A percentile compares a stretch with the other conserved stretches of the same genome.
phyloP scores from a whole-genome alignment of 2,797 vertebrate species.

The Rhinogobio ventralis region DNA sequence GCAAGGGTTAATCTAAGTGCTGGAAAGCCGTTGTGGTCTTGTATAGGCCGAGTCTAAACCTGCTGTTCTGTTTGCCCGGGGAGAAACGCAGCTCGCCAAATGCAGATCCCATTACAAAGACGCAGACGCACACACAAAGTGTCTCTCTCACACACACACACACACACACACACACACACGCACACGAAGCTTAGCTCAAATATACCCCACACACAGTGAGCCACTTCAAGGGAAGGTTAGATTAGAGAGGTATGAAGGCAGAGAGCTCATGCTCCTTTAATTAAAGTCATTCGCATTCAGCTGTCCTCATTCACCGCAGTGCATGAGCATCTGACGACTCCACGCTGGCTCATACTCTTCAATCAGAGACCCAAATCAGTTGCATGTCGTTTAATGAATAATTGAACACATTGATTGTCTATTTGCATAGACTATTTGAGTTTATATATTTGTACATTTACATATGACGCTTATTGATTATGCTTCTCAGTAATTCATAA shows the following conservation, averaged over 20 bases:
- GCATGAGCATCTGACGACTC: constrained; percentile 15
- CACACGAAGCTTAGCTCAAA: constrained; percentile 31
- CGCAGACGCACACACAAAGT: constrained; percentile 18
- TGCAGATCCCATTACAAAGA: constrained; percentile 65
- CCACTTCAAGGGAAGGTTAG: constrained; percentile 70
- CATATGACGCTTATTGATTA: too few relatives aligned
- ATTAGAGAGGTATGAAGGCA: constrained; percentile 70
- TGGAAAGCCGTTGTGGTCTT: constrained; percentile 31
- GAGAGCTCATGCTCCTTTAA: constrained; percentile 61
- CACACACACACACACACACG: constrained; percentile 23
- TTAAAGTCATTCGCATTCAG: constrained; percentile 55
- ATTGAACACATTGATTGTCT: not conserved
- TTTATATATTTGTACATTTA: too few relatives aligned
- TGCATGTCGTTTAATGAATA: not conserved
- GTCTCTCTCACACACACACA: constrained; percentile 32
- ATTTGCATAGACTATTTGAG: too few relatives aligned
- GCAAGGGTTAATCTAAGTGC: constrained; percentile 31
- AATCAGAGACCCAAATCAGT: not conserved
- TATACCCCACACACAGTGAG: constrained; percentile 64
- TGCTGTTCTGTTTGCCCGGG: constrained; percentile 71
- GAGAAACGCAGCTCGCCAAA: constrained; percentile 64
- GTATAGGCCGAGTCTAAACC: constrained; percentile 66
- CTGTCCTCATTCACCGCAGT: constrained; percentile 53
- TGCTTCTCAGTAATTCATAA: too few relatives aligned
- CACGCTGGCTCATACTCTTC: constrained; percentile 6